Conservation (phyloP, 2,888 invertebrate species). For the Leucania comma region DNA sequence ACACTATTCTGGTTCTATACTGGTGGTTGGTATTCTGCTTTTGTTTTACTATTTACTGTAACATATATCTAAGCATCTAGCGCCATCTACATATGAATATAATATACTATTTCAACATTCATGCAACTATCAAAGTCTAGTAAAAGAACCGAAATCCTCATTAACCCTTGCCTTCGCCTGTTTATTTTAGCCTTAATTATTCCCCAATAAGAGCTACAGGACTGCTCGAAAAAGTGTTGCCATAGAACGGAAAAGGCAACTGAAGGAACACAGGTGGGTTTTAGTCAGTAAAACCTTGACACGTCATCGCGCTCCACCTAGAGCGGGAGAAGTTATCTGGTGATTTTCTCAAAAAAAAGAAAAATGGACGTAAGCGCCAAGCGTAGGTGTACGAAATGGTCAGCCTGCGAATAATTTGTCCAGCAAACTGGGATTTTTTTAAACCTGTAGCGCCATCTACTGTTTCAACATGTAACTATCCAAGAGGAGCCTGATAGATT, state of each 20-base stretch:
- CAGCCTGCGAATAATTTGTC: neutral
- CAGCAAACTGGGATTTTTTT: neutral
- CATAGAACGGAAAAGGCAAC: too few species aligned
- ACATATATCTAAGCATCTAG: neutral
- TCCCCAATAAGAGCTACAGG: neutral
- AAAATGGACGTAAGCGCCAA: too few species aligned
- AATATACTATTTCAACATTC: neutral
- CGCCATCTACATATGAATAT: constrained; percentile 16
- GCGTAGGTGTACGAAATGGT: neutral
- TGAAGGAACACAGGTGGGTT: too few species aligned
- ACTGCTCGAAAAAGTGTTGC: too few species aligned
- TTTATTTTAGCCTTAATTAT: neutral
- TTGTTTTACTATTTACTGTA: too few species aligned
- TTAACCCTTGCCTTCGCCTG: neutral
- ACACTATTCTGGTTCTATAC: too few species aligned
- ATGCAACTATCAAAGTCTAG: neutral
- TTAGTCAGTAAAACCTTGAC: too few species aligned
- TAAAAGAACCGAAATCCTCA: neutral
- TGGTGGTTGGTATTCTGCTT: too few species aligned
- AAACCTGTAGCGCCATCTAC: constrained; percentile 13
- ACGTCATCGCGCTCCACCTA: too few species aligned
- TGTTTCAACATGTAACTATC: constrained; percentile 1
- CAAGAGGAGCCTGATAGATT: neutral
- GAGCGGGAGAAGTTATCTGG: too few species aligned
- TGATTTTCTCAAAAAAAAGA: too few species aligned